Base-by-base conservation (phyloP, 1,140 invertebrate species). In the Drosophila kanapiae region DNA sequence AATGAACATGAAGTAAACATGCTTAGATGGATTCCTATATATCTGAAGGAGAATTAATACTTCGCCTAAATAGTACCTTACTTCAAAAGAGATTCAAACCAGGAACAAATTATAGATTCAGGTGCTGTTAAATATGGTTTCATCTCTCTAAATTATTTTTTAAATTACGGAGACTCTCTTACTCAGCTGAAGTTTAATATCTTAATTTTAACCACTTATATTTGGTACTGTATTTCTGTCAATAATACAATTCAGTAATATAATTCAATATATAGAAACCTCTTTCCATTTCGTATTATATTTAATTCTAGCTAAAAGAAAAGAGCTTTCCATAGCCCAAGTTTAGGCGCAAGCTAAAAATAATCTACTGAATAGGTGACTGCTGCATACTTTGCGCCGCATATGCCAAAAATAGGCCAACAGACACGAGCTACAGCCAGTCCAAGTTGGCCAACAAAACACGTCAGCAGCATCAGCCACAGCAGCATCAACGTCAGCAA, bases 371-470 rank as follows among this genome's bases (percentile, higher is more conserved):
- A 13, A n/a, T 6, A 16, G 8, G 9, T 33, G 49, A 48, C 16
- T 37, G 43, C 60, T 35, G 83, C 75, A 76, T 79, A 87, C 58
- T 86, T 87, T 86, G 53, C 6, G 38, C 11, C 16, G 10, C 27
- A 27, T 11, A 14, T 38, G 45, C 75, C 71, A 65, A 62, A 86
- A 86, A 69, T 79, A 78, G 64, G 47, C 53, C 18, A 70, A 51
- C 13, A 47, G 1, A n/a, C 23, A 27, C 18, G 49, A 27, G 38
- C 40, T 11, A 16, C n/a, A 10, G 14, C 31, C 11, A 23, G 16
- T 8, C 18, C 23, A 65, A 80, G 40, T 49, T 72, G 82, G 82
- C 82, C 27, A 78, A 81, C 69, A 76, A 64, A 42, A 33, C 13
- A 64, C 54, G 56, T 64, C 59, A 72, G 16, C 42, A 18, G 51